A percentile compares a stretch with the other conserved stretches of the same genome.
Conservation (phyloP, 2,888 invertebrate genomes). For the Hipparchia sbordonii region DNA sequence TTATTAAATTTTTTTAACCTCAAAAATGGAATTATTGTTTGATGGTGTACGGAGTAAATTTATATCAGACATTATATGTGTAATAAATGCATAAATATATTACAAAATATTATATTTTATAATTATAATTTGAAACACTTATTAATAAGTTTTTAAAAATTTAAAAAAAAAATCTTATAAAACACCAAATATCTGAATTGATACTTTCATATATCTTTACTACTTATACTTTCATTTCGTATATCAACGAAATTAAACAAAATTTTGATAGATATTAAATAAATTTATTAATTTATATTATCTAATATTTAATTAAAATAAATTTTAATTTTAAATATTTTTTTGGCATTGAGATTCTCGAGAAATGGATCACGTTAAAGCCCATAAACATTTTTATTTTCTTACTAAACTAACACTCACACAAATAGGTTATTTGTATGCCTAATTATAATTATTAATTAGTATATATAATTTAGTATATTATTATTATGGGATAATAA, state of each 20-base stretch:
- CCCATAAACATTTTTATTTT: too few relatives aligned
- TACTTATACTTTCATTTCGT: too few relatives aligned
- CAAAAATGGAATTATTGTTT: not conserved
- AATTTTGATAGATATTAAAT: not conserved
- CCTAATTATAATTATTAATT: too few relatives aligned
- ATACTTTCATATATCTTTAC: not conserved
- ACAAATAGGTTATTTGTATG: too few relatives aligned
- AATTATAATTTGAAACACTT: not conserved
- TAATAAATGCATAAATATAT: not conserved
- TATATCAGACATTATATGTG: not conserved
- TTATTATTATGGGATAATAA: too few relatives aligned
- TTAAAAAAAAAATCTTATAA: not conserved
- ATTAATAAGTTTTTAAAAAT: not conserved
- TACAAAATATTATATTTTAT: not conserved
- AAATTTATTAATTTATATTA: not conserved
- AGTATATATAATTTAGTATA: too few relatives aligned
- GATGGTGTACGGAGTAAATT: not conserved
- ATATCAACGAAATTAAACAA: not conserved
- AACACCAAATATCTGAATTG: not conserved
- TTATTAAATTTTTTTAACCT: constrained; percentile 8
- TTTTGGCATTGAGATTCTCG: too few relatives aligned
- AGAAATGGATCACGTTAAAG: too few relatives aligned
- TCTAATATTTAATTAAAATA: too few relatives aligned
- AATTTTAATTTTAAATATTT: too few relatives aligned
- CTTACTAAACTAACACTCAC: too few relatives aligned